Conservation (phyloP, 2,797 vertebrate species). For the Salmo trutta region DNA sequence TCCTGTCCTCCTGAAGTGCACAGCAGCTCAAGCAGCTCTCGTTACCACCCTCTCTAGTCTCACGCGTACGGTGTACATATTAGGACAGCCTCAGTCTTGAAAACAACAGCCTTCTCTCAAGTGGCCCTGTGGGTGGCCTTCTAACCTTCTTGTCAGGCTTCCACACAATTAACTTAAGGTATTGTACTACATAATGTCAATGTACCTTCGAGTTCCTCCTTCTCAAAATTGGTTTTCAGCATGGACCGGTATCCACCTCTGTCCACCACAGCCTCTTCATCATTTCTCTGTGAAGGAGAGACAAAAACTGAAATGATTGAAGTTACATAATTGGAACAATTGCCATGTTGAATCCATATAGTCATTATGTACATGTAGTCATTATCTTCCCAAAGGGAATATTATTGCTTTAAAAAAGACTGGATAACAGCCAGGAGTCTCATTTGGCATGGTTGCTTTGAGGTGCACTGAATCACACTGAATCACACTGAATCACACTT, state of each 20-base stretch:
- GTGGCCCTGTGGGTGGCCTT: slow-evolving; percentile 53
- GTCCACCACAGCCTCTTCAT: slow-evolving; percentile 95
- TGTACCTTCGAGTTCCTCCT: slow-evolving; percentile 96
- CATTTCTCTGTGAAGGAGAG: slow-evolving; percentile 81
- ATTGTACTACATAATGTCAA: not conserved
- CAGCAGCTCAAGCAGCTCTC: slow-evolving; percentile 43
- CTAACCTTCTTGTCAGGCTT: slow-evolving; percentile 23
- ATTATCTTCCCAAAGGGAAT: slow-evolving; percentile 16
- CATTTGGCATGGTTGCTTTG: slow-evolving; percentile 4
- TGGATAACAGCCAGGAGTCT: not conserved
- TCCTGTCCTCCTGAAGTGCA: no score
- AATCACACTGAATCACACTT: not conserved
- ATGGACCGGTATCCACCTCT: slow-evolving; percentile 89
- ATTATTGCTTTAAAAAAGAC: not conserved
- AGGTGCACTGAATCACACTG: not conserved
- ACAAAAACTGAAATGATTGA: not conserved
- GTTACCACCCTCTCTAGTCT: slow-evolving; percentile 61
- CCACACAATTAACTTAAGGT: not conserved
- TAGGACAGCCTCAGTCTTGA: no score
- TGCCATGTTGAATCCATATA: slow-evolving; percentile 1
- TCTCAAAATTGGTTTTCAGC: slow-evolving; percentile 91
- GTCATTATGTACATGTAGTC: not conserved
- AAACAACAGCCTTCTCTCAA: slow-evolving; percentile 49
- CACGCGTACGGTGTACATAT: slow-evolving; percentile 25
- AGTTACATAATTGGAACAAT: not conserved